Evolutionary conservation across 2,888 invertebrate genomes (phyloP).

Genomic region (Apamea sordens): DNA sequence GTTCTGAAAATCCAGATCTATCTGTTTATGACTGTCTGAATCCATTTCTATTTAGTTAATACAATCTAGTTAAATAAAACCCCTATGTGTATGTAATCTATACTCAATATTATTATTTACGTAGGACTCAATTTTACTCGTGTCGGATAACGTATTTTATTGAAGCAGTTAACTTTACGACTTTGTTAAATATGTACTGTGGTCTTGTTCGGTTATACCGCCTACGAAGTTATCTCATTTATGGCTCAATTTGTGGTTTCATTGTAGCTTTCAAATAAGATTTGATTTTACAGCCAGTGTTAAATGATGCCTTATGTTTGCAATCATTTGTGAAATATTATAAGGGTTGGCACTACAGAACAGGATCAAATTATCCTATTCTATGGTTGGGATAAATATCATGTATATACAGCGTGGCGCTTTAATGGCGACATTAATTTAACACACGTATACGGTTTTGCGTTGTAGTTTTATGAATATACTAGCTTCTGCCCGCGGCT

Average conservation of each 20-base stretch:
- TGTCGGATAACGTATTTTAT: constrained; percentile 82
- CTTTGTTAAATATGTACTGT: constrained; percentile 73
- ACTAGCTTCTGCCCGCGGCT: no score
- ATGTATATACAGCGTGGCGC: no score
- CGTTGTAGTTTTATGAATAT: no score
- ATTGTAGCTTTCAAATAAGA: constrained; percentile 60
- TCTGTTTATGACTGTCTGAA: neutral
- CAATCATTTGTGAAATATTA: neutral
- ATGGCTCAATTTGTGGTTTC: constrained; percentile 65
- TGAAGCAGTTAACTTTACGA: constrained; percentile 79
- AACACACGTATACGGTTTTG: no score
- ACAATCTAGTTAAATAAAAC: neutral
- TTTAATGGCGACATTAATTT: no score
- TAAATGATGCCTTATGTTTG: constrained; percentile 24
- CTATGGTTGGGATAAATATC: neutral
- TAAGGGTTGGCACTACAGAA: neutral
- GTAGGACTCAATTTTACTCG: constrained; percentile 79
- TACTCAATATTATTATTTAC: constrained; percentile 73
- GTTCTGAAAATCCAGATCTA: neutral
- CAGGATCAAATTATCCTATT: neutral
- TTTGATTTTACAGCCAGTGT: constrained; percentile 47
- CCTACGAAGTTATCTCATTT: constrained; percentile 67
- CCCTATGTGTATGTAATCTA: constrained; percentile 4
- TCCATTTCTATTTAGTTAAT: neutral
- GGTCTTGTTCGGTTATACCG: constrained; percentile 57